A percentile compares a stretch with the other conserved stretches of the same genome.
phyloP scores from a whole-genome alignment of 1,140 invertebrate genomes.

The Cyclina sinensis region DNA sequence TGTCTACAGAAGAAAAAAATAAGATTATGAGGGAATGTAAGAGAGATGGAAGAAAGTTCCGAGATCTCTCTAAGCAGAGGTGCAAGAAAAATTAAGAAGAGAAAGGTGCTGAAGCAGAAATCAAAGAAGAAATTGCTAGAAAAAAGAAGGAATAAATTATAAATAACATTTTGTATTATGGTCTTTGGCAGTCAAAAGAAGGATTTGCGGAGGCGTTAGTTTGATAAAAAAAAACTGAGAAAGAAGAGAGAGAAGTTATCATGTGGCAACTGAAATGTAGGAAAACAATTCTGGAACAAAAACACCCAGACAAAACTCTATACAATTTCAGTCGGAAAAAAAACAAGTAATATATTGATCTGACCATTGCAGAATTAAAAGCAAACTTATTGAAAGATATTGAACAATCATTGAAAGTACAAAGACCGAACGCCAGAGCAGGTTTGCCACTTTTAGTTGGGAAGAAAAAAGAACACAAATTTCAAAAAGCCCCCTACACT shows the following conservation, averaged over 20 bases:
- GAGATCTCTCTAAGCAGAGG: conserved; percentile 23
- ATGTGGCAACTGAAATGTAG: conserved; percentile 53
- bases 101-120: conserved; percentile 1
- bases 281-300: conserved; percentile 56
- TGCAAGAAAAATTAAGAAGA: conserved; percentile 14
- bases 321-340: conserved; percentile 25
- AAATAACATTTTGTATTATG: conserved; percentile 50
- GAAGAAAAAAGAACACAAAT: conserved; percentile 3
- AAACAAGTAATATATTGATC: neutral
- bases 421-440: neutral
- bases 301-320: conserved; percentile 11
- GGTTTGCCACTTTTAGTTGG: conserved; percentile 14
- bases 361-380: conserved; percentile 23
- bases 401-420: neutral
- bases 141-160: conserved; percentile 28
- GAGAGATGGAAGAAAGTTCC: neutral
- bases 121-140: conserved; percentile 3
- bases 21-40: conserved; percentile 4
- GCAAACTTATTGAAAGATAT: conserved; percentile 34
- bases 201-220: neutral
- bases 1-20: neutral
- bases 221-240: neutral
- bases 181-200: conserved; percentile 55
- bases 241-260: conserved; percentile 56
- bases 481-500: neutral